These are phyloP conservation scores for Ceryle rudis DNA, from an alignment of 2,797 vertebrate genomes.

Conservation along the genomic window DNA sequence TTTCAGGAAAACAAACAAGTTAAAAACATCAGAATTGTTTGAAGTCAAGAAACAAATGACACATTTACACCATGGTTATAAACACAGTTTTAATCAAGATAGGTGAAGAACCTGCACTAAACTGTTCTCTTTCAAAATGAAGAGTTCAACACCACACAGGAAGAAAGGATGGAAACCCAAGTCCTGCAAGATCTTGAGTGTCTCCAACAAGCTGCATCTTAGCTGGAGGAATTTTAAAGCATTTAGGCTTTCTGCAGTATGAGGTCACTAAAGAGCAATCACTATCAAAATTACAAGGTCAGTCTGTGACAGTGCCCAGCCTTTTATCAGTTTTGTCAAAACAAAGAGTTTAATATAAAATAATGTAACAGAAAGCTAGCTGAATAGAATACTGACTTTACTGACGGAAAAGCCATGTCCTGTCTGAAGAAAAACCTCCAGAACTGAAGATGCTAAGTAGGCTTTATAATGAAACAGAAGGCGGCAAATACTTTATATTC, in stretches of 20 bases:
- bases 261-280: background rate
- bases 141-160: background rate
- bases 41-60: background rate
- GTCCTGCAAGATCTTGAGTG: background rate
- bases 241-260: background rate
- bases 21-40: background rate
- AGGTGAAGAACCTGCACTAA: background rate
- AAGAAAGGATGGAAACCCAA: background rate
- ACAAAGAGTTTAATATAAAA: background rate
- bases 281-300: background rate
- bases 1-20: background rate
- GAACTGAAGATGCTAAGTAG: background rate
- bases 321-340: background rate
- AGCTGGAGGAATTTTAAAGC: background rate
- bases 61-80: background rate
- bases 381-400: background rate
- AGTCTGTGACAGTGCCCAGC: background rate
- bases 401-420: background rate
- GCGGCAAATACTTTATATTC: background rate
- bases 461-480: background rate
- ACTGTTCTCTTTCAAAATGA: background rate
- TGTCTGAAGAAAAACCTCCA: background rate
- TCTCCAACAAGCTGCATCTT: background rate
- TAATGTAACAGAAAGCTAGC: background rate
- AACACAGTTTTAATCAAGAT: fast-evolving